These are phyloP conservation scores for Homalodisca vitripennis DNA, from an alignment of 1,140 invertebrate species.

Conservation along the genomic window DNA sequence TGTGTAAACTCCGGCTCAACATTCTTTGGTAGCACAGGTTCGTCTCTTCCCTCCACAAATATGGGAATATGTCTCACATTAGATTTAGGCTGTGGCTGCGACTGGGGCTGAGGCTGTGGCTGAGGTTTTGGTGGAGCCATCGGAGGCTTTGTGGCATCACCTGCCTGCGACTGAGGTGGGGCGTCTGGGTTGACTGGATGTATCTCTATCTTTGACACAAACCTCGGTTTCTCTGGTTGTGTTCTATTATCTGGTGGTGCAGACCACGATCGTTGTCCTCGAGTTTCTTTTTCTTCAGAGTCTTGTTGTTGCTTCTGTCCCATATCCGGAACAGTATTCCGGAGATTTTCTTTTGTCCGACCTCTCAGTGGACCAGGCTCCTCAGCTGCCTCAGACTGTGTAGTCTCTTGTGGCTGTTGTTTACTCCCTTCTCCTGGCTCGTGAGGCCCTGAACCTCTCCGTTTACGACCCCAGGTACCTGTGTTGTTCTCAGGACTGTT, in stretches of 20 bases:
- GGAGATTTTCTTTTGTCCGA: slow-evolving; percentile 47
- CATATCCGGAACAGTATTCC: slow-evolving; percentile 71
- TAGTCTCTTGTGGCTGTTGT: slow-evolving; percentile 36
- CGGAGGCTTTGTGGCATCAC: slow-evolving; percentile 34
- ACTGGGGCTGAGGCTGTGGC: slow-evolving; percentile 42
- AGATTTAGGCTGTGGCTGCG: slow-evolving; percentile 43
- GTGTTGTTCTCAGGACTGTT: slow-evolving; percentile 38
- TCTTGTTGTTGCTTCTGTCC: slow-evolving; percentile 50
- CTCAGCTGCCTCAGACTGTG: slow-evolving; percentile 12
- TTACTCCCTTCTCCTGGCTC: slow-evolving; percentile 16
- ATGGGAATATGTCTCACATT: slow-evolving; percentile 82
- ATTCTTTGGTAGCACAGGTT: slow-evolving; percentile 39
- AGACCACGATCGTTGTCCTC: slow-evolving; percentile 66
- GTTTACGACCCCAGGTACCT: slow-evolving; percentile 23
- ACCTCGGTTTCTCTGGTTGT: slow-evolving; percentile 48
- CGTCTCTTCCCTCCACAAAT: slow-evolving; percentile 76
- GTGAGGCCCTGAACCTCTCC: not conserved
- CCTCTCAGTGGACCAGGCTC: not conserved
- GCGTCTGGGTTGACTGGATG: slow-evolving; percentile 46
- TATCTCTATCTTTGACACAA: slow-evolving; percentile 58
- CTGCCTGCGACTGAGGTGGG: slow-evolving; percentile 32
- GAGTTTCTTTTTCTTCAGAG: slow-evolving; percentile 47
- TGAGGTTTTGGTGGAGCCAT: slow-evolving; percentile 44
- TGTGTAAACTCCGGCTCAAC: slow-evolving; percentile 31
- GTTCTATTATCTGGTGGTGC: slow-evolving; percentile 56